Evolutionary conservation across 2,797 vertebrate genomes (phyloP), one percentile per base, ranked within the genome.

Genomic region (Intellagama lesueurii): DNA sequence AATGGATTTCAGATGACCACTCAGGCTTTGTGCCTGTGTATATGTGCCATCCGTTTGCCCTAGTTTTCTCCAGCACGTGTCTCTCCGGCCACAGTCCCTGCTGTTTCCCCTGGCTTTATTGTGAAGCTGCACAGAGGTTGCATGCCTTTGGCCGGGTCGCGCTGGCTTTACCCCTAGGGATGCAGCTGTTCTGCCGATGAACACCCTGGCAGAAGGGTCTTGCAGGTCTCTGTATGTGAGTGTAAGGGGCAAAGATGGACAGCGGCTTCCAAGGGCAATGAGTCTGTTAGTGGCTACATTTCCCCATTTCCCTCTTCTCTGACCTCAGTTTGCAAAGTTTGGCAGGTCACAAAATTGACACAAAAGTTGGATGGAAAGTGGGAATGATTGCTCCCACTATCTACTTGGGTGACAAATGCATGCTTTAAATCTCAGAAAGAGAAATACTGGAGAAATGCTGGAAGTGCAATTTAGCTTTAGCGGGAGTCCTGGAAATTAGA

Each of bases 31-130:
- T 68, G 44, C 32, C 32, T 14, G 24, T 19, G 24, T 81, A 40
- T 76, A 3, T 80, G 60, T 69, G 28, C 88, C 79, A 82, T 81
- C 83, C 30, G 3, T 28, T 85, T 85, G 78, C 86, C 83, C 90
- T 91, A 77, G 68, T 88, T 91, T 81, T 52, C 35, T 49, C 1
- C 44, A 69, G 44, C 87, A 52, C 24, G 70, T 76, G 86, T 22
- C 83, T 76, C 70, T 40, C n/a, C 69, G 82, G 68, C 87, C 82
- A 81, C 19, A 26, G 52, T 81, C 78, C 66, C 70, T 26, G 86
- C 82, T 90, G 78, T 81, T 81, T 81, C 56, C 47, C 40, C 66
- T 64, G 60, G 82, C 77, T 73, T 64, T 28, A 16, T 80, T 68
- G 35, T 35, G 16, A 60, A 81, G 14, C 72, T 30, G n/a, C 86